Conservation (phyloP, 2,888 invertebrate genomes). For the Mellilla xanthometata region DNA sequence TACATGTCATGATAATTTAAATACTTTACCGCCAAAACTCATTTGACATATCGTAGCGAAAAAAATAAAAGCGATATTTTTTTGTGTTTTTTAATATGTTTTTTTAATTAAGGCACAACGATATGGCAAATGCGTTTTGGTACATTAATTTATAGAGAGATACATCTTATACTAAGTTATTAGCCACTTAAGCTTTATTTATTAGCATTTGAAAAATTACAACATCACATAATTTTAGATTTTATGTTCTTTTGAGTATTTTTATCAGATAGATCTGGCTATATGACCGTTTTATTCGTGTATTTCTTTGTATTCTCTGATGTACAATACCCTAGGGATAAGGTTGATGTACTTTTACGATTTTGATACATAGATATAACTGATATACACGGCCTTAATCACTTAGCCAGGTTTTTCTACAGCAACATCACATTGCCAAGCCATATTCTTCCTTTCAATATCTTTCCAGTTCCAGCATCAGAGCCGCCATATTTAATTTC, state of each 20-base stretch:
- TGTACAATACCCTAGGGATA: too few relatives aligned
- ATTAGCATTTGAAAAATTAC: constrained; percentile 63
- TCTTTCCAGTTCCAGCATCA: background rate
- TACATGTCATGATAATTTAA: constrained; percentile 62
- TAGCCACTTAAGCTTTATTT: constrained; percentile 69
- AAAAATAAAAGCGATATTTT: constrained; percentile 24
- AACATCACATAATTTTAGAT: constrained; percentile 53
- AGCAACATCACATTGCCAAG: constrained; percentile 5
- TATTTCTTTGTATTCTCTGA: too few relatives aligned
- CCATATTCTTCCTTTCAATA: constrained; percentile 7
- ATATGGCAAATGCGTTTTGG: constrained; percentile 33
- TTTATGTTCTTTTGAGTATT: constrained; percentile 58
- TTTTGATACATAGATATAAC: constrained; percentile 25
- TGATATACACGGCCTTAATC: too few relatives aligned
- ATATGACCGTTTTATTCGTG: background rate
- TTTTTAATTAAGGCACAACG: constrained; percentile 16
- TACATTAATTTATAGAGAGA: constrained; percentile 44
- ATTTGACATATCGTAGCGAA: constrained; percentile 30
- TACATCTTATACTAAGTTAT: constrained; percentile 70
- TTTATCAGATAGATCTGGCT: constrained; percentile 53
- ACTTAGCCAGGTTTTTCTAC: constrained; percentile 16
- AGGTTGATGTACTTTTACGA: background rate
- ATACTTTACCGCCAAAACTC: constrained; percentile 17
- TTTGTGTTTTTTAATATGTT: constrained; percentile 8
- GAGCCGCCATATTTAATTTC: background rate